These are phyloP conservation scores for Ceramica pisi DNA, from an alignment of 2,888 invertebrate species.

Conservation along the genomic window DNA sequence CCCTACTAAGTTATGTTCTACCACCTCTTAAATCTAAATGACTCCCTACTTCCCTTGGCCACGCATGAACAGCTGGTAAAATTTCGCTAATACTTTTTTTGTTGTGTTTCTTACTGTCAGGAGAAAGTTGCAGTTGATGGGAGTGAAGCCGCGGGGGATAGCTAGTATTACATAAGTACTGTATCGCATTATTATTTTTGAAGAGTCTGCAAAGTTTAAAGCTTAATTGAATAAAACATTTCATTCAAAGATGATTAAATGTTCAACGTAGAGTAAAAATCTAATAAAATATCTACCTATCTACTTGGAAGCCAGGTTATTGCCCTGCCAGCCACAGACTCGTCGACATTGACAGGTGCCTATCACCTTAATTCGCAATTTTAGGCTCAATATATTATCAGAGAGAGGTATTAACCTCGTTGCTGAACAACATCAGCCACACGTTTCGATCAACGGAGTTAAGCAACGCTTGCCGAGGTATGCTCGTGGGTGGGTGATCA, in stretches of 20 bases:
- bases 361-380: slow-evolving; percentile 40
- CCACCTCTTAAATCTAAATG: background rate
- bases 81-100: too few relatives aligned
- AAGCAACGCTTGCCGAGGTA: background rate
- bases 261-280: background rate
- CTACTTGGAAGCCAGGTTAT: slow-evolving; percentile 9
- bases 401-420: slow-evolving; percentile 1
- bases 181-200: too few relatives aligned
- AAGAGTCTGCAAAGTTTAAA: too few relatives aligned
- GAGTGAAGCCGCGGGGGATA: too few relatives aligned
- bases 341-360: slow-evolving; percentile 43
- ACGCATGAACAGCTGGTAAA: too few relatives aligned
- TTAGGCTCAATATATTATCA: slow-evolving; percentile 33
- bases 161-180: too few relatives aligned
- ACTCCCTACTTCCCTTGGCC: too few relatives aligned
- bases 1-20: background rate
- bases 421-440: background rate
- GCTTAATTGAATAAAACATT: background rate
- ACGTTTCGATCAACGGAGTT: background rate
- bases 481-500: background rate
- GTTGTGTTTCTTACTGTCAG: too few relatives aligned
- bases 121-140: too few relatives aligned
- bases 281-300: background rate
- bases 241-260: background rate
- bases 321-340: slow-evolving; percentile 2